Evolutionary conservation across 1,140 invertebrate species (phyloP).

Genomic region (Diabrotica virgifera): DNA sequence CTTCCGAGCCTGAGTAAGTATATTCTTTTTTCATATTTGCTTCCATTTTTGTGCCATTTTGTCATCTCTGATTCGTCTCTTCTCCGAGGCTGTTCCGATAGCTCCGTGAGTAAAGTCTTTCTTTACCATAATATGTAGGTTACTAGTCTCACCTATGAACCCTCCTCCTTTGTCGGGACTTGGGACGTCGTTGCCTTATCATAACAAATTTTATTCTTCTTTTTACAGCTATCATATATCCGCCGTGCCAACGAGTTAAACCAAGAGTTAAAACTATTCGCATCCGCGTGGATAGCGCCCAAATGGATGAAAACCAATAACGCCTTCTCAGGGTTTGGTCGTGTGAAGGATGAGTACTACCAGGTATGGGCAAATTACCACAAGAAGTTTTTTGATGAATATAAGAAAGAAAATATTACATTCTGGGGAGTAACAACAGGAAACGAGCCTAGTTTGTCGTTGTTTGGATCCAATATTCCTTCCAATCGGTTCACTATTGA

Average conservation of each 20-base stretch:
- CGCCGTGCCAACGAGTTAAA: background rate
- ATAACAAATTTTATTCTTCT: background rate
- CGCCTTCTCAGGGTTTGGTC: slow-evolving; percentile 55
- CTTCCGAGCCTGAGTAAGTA: too few relatives aligned
- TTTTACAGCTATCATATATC: background rate
- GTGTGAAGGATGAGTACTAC: slow-evolving; percentile 53
- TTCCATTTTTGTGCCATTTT: too few relatives aligned
- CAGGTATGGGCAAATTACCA: slow-evolving; percentile 62
- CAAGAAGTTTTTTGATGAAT: slow-evolving; percentile 46
- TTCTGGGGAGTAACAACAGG: slow-evolving; percentile 48
- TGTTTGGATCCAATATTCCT: slow-evolving; percentile 55
- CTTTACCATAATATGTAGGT: too few relatives aligned
- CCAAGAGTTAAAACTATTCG: slow-evolving; percentile 44
- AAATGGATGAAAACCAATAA: slow-evolving; percentile 91
- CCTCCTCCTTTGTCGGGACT: too few relatives aligned
- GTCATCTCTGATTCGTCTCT: too few relatives aligned
- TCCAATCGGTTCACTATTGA: slow-evolving; percentile 23
- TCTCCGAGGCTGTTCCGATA: too few relatives aligned
- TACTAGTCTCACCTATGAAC: too few relatives aligned
- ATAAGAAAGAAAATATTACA: slow-evolving; percentile 36
- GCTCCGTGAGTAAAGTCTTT: too few relatives aligned
- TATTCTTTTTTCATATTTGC: too few relatives aligned
- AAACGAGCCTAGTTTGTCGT: slow-evolving; percentile 39
- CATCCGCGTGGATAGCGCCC: slow-evolving; percentile 81
- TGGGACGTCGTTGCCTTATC: background rate